A percentile compares a stretch with the other conserved stretches of the same genome.
phyloP scores from a whole-genome alignment of 2,113 vertebrate species.

The Rhynchomys soricoides region DNA sequence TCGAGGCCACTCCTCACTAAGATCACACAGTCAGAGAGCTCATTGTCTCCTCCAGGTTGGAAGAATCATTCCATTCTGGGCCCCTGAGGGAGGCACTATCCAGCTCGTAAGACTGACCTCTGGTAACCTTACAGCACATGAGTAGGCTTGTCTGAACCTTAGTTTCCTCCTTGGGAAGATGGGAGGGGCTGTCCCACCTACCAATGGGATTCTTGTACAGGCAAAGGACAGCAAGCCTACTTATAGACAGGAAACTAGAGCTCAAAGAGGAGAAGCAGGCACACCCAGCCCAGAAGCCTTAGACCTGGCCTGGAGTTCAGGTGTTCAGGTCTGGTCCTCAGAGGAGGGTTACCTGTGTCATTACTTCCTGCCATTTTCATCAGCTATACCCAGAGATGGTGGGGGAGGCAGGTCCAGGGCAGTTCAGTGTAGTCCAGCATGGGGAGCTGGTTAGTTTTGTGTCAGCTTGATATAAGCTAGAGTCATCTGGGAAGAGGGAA shows the following conservation, averaged over 20 bases:
- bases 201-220: background rate
- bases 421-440: background rate
- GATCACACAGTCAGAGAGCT: background rate
- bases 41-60: no score
- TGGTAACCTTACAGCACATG: background rate
- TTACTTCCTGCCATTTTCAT: no score
- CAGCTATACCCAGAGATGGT: no score
- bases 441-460: background rate
- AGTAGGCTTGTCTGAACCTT: background rate
- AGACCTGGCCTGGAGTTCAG: background rate
- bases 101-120: background rate
- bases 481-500: background rate
- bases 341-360: background rate
- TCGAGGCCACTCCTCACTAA: background rate
- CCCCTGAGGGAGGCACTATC: background rate
- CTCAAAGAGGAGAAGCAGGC: background rate
- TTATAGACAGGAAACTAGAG: background rate
- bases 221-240: background rate
- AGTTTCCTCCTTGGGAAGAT: background rate
- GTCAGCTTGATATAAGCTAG: background rate
- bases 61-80: background rate
- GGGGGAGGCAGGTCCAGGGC: background rate
- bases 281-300: background rate
- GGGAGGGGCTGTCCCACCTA: background rate
- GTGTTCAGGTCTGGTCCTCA: background rate